phyloP scores from a whole-genome alignment of 92 coral and sea anemone species.

The Palythoa heliodiscus region DNA sequence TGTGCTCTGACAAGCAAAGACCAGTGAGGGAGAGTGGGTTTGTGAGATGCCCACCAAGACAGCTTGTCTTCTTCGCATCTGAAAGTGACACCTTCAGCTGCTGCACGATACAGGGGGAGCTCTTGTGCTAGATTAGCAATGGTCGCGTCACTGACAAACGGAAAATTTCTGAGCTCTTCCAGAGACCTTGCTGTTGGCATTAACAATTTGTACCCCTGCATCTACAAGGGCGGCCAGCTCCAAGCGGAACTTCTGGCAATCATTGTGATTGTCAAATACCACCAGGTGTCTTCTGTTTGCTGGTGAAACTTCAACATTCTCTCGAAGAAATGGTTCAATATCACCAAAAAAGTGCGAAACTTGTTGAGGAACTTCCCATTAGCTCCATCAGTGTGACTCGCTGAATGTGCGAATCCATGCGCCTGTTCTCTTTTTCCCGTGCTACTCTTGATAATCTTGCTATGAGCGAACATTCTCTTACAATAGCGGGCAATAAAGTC shows the following conservation, averaged over 20 bases:
- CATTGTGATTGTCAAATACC: slow-evolving; percentile 28
- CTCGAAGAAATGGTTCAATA: slow-evolving; percentile 43
- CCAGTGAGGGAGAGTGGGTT: slow-evolving; percentile 24
- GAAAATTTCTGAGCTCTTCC: slow-evolving; percentile 40
- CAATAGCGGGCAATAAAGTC: slow-evolving; percentile 34
- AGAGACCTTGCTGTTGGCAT: slow-evolving; percentile 32
- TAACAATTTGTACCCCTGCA: slow-evolving; percentile 33
- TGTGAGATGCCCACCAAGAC: slow-evolving; percentile 2
- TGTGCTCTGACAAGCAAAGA: slow-evolving; percentile 18
- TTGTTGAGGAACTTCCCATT: slow-evolving; percentile 44
- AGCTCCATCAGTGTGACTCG: slow-evolving; percentile 48
- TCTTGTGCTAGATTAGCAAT: slow-evolving; percentile 38
- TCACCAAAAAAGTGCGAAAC: slow-evolving; percentile 35
- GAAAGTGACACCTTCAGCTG: slow-evolving; percentile 36
- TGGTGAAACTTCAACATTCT: slow-evolving; percentile 26
- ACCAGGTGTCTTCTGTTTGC: slow-evolving; percentile 38
- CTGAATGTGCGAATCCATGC: slow-evolving; percentile 21
- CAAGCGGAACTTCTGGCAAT: slow-evolving; percentile 18
- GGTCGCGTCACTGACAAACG: slow-evolving; percentile 22
- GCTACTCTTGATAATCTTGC: slow-evolving; percentile 34
- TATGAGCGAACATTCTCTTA: slow-evolving; percentile 38
- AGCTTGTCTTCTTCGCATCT: slow-evolving; percentile 16
- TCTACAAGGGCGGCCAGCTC: slow-evolving; percentile 43
- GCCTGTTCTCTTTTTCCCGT: slow-evolving; percentile 46
- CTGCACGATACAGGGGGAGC: slow-evolving; percentile 36